Base-by-base conservation (phyloP, 1,140 invertebrate species). In the Lepidurus arcticus region DNA sequence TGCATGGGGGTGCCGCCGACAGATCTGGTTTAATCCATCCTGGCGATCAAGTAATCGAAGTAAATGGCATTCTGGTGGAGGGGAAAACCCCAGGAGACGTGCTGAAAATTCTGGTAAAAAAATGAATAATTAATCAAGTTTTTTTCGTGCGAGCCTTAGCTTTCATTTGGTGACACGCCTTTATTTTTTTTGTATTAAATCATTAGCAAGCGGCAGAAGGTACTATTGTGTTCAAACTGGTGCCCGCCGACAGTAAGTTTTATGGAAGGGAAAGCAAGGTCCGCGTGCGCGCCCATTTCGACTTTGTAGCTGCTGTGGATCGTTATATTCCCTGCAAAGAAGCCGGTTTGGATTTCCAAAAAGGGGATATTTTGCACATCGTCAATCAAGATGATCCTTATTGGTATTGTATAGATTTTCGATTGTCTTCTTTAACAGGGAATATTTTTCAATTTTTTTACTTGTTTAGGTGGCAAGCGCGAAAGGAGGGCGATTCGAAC, bases 1-100 rank as follows among this genome's bases (percentile, higher is more conserved):
- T 98, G 92, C 94, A 96, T 84, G 95, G 95, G 10, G 95, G 95
- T n/a, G 95, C 95, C 7, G 95, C 95, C 0, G 95, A 97, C 85
- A 88, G 94, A 81, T 96, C 94, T 9, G 94, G 92, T 73, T 88
- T 97, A 9, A 97, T 98, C 83, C 93, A 96, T 84, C 93, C 95
- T 13, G 96, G 96, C 1, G 96, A 99, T 86, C 95, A 97, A 87
- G 93, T 98, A 24, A 91, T 94, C 81, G 96, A 98, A 88, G 96
- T 99, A 3, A 99, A 99, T 86, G 93, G 93, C 79, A 94, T 96
- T 78, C 92, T 92, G 85, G 95, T 98, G 44, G 93, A 94, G 84
- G 95, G 94, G 76, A 96, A 96, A 86, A 94, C 94, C 81, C 95
- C 95, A 7, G 93, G 91, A 82, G 95, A 96, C 85, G 95, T 98